Evolutionary conservation across 2,113 vertebrate genomes (phyloP).

Genomic region (Chaetops frenatus): DNA sequence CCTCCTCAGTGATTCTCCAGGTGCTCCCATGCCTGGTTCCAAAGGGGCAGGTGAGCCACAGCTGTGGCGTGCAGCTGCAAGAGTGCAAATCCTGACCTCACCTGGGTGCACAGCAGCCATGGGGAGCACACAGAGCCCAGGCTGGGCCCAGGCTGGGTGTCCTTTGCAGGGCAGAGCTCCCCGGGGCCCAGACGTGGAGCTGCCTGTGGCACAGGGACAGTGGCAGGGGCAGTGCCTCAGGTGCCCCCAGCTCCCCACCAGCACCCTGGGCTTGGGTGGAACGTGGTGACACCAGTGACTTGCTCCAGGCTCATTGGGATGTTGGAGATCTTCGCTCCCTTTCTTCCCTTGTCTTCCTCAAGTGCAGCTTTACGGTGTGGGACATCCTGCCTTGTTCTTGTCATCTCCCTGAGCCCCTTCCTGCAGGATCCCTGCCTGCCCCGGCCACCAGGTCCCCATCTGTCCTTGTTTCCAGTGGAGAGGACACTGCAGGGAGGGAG

Average conservation of each 20-base stretch:
- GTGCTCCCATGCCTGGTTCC: rapidly evolving
- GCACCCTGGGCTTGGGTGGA: not conserved
- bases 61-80: not conserved
- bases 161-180: not conserved
- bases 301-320: not conserved
- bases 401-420: not conserved
- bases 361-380: rapidly evolving
- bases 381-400: not conserved
- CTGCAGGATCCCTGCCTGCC: not conserved
- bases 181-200: not conserved
- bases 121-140: not conserved
- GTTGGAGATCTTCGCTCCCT: not conserved
- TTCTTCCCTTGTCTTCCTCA: not conserved
- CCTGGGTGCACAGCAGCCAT: not conserved
- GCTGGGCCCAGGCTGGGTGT: not conserved
- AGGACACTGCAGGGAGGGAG: not conserved
- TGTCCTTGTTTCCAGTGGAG: not conserved
- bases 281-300: not conserved
- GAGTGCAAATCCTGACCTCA: not conserved
- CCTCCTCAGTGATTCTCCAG: not conserved
- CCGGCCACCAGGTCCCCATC: not conserved
- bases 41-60: not conserved
- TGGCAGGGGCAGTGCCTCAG: not conserved
- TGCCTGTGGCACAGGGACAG: not conserved
- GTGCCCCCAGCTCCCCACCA: not conserved